Evolutionary conservation across 92 coral and sea anemone species (phyloP), one percentile per base, ranked within the genome.

Genomic region (Porites cylindrica): DNA sequence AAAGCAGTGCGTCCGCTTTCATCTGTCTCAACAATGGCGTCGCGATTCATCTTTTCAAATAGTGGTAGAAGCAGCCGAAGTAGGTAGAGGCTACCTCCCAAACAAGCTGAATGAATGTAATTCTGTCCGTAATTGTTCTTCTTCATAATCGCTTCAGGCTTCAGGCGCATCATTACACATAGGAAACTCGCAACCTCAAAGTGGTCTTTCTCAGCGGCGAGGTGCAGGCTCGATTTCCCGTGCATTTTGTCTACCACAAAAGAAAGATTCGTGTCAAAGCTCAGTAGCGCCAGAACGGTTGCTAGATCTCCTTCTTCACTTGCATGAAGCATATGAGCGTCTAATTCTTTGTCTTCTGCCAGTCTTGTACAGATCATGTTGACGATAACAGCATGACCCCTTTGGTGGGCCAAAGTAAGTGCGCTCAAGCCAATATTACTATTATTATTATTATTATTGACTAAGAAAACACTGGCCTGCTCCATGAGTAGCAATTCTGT

Each of bases 211-310:
- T 66, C 70, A 18, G 70, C 70, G 20, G 70, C 70, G 7, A 66
- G 70, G 26, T 66, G 70, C 70, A 66, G 24, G 26, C 70, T 66
- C 1, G 70, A 66, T 66, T 66, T 66, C 70, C 32, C 38, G 38
- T 66, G 70, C 1, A 66, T 66, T 0, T 66, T 18, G 70, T 66
- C 70, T 66, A 66, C 70, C 70, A 66, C 70, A 12, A 0, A 66
- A 66, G 20, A 12, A 20, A 66, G 70, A 66, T 66, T 66, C 17
- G 20, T 20, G 70, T 66, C 70, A 66, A 66, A 66, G 8, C 70
- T 66, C 70, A 66, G 38, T 66, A 66, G 70, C 38, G 70, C 70
- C 70, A 19, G 70, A 66, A 66, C 70, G 70, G 70, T 66, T 66
- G 17, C 70, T 66, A 66, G 70, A 9, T 66, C 70, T 66, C 38